These are phyloP conservation scores for Mandrillus leucophaeus DNA, from an alignment of 2,113 vertebrate species.

Conservation along the genomic window DNA sequence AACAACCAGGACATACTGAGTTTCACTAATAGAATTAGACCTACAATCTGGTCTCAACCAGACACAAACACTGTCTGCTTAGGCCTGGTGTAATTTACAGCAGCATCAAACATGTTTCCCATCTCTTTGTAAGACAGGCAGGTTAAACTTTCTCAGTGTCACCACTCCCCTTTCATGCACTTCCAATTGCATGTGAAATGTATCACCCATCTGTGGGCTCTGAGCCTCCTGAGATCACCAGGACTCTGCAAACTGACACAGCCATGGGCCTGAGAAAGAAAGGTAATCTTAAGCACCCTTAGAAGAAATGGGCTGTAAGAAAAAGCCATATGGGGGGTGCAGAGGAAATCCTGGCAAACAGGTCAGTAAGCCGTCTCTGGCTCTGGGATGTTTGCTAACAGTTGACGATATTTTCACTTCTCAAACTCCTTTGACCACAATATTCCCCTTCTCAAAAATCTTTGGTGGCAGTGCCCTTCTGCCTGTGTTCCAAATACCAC, in stretches of 20 bases:
- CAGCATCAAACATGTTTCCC: not conserved
- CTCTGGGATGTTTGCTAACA: not conserved
- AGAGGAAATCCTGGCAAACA: not conserved
- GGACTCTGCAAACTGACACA: not conserved
- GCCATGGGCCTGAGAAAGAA: not conserved
- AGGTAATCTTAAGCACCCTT: not conserved
- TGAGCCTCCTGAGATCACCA: not conserved
- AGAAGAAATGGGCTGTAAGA: not conserved
- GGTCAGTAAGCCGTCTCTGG: not conserved
- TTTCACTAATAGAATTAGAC: not conserved
- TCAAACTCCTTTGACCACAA: not conserved
- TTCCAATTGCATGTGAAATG: slow-evolving; percentile 7
- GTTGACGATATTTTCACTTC: not conserved
- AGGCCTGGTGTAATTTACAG: not conserved
- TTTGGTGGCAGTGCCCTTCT: not conserved
- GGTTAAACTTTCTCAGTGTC: not conserved
- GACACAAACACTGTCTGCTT: not conserved
- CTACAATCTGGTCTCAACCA: not conserved
- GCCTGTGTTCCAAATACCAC: not conserved
- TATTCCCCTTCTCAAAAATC: not conserved
- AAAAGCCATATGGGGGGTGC: not conserved
- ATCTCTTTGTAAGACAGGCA: not conserved
- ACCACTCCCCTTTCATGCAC: not conserved
- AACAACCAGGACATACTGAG: not conserved
- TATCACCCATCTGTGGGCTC: not conserved